Evolutionary conservation across 2,113 vertebrate genomes (phyloP).

Genomic region (Thunnus thynnus): DNA sequence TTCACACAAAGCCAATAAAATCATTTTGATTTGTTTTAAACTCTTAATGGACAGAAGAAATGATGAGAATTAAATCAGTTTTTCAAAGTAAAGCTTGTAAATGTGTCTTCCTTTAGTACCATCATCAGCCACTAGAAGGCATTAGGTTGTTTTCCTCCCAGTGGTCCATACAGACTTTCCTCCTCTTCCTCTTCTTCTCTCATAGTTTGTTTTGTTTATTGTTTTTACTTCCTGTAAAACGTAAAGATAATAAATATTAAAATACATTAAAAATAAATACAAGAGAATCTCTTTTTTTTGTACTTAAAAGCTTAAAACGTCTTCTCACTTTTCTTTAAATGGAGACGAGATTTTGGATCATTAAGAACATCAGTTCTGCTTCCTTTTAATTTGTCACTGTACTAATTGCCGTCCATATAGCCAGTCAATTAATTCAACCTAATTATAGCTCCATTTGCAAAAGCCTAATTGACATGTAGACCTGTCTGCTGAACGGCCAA

Average conservation of each 20-base stretch:
- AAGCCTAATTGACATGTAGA: slow-evolving; percentile 75
- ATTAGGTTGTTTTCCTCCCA: slow-evolving; percentile 11
- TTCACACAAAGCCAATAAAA: no score
- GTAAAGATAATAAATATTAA: no score
- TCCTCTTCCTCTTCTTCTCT: no score
- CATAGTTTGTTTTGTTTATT: no score
- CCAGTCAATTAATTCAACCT: slow-evolving; percentile 76
- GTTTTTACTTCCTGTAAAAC: no score
- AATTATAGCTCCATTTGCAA: slow-evolving; percentile 71
- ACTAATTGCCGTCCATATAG: slow-evolving; percentile 68
- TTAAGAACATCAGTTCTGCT: slow-evolving; percentile 68
- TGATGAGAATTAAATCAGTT: no score
- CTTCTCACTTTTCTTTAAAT: slow-evolving; percentile 2
- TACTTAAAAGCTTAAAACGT: not conserved
- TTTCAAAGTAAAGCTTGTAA: no score
- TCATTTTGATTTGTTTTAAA: no score
- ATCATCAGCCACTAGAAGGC: slow-evolving; percentile 65
- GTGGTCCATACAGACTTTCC: no score
- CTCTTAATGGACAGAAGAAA: no score
- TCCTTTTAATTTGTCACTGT: slow-evolving; percentile 71
- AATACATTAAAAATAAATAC: no score
- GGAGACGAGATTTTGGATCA: slow-evolving; percentile 21
- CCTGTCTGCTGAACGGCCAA: slow-evolving; percentile 67
- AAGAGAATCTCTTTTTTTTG: no score
- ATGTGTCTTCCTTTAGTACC: slow-evolving; percentile 27